These are phyloP conservation scores for Asarcornis scutulata DNA, from an alignment of 2,113 vertebrate genomes.

Conservation along the genomic window DNA sequence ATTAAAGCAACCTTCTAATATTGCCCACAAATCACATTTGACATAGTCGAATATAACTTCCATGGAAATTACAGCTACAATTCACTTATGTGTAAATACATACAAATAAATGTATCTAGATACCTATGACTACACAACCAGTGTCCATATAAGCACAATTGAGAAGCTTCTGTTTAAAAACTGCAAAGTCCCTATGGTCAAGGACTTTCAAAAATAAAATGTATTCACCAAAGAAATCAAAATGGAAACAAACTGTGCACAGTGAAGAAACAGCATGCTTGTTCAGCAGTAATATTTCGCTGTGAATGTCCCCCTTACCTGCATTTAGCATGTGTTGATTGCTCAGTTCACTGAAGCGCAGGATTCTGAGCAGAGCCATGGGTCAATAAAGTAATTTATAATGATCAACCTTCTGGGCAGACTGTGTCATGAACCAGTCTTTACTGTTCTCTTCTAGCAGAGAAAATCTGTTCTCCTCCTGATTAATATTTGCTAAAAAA, in stretches of 20 bases:
- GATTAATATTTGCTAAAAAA: not conserved
- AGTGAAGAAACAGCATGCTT: not conserved
- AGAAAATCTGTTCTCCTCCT: constrained; percentile 10
- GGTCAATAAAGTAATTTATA: constrained; percentile 74
- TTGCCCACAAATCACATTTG: not conserved
- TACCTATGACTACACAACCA: not conserved
- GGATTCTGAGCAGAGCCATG: constrained; percentile 29
- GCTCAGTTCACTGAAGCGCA: constrained; percentile 53
- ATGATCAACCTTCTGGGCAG: constrained; percentile 19
- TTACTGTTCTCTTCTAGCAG: not conserved
- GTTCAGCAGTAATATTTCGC: constrained; percentile 26
- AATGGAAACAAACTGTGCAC: not conserved
- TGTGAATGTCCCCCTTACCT: constrained; percentile 6
- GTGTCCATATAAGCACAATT: rapidly evolving
- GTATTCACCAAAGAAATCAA: not conserved
- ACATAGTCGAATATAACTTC: not conserved
- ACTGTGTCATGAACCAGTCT: constrained; percentile 40
- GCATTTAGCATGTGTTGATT: constrained; percentile 50
- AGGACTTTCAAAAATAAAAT: not conserved
- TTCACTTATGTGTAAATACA: not conserved
- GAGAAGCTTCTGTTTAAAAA: not conserved
- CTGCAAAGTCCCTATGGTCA: rapidly evolving
- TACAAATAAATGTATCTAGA: not conserved
- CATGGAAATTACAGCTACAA: not conserved
- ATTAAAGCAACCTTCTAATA: not conserved